A percentile compares a stretch with the other conserved stretches of the same genome.
Evolutionary conservation across 2,888 invertebrate species (phyloP).

Genomic region (Thecocarcelia acutangulata): DNA sequence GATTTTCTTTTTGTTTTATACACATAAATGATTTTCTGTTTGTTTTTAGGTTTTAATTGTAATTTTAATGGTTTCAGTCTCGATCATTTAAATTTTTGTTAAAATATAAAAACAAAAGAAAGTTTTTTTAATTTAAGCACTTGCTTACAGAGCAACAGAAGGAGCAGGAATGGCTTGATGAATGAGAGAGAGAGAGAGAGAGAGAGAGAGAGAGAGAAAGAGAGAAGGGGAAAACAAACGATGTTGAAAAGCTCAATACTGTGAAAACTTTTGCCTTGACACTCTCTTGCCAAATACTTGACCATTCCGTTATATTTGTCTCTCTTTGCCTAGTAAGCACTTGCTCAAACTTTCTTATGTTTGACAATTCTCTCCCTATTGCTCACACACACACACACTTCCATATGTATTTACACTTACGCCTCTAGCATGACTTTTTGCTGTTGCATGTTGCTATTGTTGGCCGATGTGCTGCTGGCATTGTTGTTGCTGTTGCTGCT

Average conservation of each 20-base stretch:
- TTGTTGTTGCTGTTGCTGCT: constrained; percentile 70
- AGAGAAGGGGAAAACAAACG: not conserved
- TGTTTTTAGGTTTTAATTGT: constrained; percentile 48
- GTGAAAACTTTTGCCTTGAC: not conserved
- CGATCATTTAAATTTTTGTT: constrained; percentile 57
- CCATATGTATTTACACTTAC: constrained; percentile 80
- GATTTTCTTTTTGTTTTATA: constrained; percentile 2
- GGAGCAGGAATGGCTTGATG: too few relatives aligned
- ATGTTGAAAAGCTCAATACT: constrained; percentile 7
- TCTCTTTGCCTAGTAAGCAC: not conserved
- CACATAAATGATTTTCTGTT: constrained; percentile 56
- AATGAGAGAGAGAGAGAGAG: too few relatives aligned
- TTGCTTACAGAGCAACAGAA: too few relatives aligned
- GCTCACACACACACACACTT: not conserved
- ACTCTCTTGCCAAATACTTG: not conserved
- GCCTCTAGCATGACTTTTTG: constrained; percentile 86
- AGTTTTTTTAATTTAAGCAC: not conserved
- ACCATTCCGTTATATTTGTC: not conserved
- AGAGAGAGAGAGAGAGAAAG: not conserved
- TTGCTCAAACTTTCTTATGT: not conserved
- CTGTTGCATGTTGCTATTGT: constrained; percentile 74
- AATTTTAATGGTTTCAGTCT: constrained; percentile 65
- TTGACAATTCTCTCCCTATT: constrained; percentile 3
- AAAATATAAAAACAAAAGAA: constrained; percentile 23
- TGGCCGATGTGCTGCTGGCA: constrained; percentile 57